Evolutionary conservation across 2,113 vertebrate species (phyloP).

Genomic region (Brachyistius frenatus): DNA sequence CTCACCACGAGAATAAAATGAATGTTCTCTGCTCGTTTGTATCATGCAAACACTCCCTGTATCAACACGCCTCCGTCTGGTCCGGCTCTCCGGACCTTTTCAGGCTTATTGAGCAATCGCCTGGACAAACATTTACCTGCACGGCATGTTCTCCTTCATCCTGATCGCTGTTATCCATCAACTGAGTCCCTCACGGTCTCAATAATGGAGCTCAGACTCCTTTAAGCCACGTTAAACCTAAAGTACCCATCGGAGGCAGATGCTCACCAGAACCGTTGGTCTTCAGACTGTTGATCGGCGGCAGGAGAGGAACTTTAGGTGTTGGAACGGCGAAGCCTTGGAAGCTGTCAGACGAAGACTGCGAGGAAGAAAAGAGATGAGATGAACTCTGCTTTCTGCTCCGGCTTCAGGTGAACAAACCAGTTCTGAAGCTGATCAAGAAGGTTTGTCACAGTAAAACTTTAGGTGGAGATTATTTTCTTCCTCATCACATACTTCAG

Average conservation of each 20-base stretch:
- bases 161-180: conserved; percentile 46
- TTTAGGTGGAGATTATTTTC: background rate
- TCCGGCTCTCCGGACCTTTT: conserved; percentile 32
- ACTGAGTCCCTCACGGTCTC: conserved; percentile 11
- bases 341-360: conserved; percentile 73
- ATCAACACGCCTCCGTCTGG: conserved; percentile 34
- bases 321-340: conserved; percentile 83
- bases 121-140: conserved; percentile 68
- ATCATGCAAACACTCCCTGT: conserved; percentile 50
- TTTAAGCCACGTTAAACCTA: conserved; percentile 18
- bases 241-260: conserved; percentile 25
- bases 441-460: background rate
- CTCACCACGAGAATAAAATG: conserved; percentile 1
- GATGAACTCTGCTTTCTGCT: conserved; percentile 10
- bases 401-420: conserved; percentile 69
- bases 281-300: conserved; percentile 60
- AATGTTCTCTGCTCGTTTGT: background rate
- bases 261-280: conserved; percentile 77
- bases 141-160: conserved; percentile 38
- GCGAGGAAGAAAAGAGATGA: conserved; percentile 36
- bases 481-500: conserved; percentile 25
- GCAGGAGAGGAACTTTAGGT: conserved; percentile 81
- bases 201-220: conserved; percentile 11
- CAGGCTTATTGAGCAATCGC: conserved; percentile 56
- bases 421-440: conserved; percentile 55